Conservation (phyloP, 2,113 vertebrate genomes). For the Pteruthius melanotis region DNA sequence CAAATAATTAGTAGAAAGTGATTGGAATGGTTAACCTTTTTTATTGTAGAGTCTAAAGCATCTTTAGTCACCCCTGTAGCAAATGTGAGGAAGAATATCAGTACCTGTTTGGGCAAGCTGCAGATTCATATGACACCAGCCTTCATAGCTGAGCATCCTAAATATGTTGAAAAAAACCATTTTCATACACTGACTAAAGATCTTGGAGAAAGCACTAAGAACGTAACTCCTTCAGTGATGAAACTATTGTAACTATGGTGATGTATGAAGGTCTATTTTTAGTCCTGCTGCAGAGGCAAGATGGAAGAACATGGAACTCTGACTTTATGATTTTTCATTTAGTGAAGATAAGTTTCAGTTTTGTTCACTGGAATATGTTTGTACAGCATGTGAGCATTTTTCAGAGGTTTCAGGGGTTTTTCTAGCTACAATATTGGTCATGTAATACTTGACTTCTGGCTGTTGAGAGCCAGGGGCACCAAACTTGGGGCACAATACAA, state of each 20-base stretch:
- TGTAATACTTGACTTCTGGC: not conserved
- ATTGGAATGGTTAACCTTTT: not conserved
- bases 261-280: not conserved
- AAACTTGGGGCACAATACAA: not conserved
- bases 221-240: not conserved
- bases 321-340: not conserved
- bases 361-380: not conserved
- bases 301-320: not conserved
- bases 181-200: not conserved
- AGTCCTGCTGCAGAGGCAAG: not conserved
- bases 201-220: not conserved
- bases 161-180: not conserved
- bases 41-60: not conserved
- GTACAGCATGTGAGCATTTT: not conserved
- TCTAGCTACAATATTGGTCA: not conserved
- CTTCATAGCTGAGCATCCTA: not conserved
- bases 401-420: not conserved
- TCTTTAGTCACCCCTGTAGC: not conserved
- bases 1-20: not conserved
- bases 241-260: not conserved
- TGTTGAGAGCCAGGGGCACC: not conserved
- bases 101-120: not conserved
- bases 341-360: not conserved
- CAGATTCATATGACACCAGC: not conserved
- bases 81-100: not conserved